phyloP scores from a whole-genome alignment of 2,113 vertebrate genomes.

The Elephas maximus region DNA sequence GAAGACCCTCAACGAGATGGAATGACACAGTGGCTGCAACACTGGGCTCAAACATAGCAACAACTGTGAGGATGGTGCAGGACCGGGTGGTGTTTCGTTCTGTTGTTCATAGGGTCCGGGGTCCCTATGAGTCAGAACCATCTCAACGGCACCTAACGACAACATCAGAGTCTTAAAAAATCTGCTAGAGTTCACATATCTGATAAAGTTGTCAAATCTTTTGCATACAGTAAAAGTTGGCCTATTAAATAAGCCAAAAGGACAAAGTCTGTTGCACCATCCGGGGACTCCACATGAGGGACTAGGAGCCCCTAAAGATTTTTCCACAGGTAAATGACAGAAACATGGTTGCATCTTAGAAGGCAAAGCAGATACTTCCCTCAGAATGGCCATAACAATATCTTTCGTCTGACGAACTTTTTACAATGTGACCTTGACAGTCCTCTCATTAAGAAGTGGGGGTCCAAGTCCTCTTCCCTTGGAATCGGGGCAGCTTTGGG shows the following conservation, averaged over 20 bases:
- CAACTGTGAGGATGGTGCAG: too few species aligned
- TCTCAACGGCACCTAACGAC: too few species aligned
- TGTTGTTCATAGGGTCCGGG: too few species aligned
- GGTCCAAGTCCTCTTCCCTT: background rate
- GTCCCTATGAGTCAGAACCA: too few species aligned
- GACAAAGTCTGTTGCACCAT: background rate
- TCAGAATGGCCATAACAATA: background rate
- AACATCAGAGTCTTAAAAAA: background rate
- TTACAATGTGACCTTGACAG: rapidly evolving
- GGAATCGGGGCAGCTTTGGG: background rate
- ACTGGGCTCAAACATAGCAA: too few species aligned
- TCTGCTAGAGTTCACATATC: background rate
- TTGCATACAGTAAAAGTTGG: background rate
- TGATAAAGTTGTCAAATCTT: rapidly evolving
- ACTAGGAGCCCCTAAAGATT: background rate
- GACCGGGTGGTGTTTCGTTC: too few species aligned
- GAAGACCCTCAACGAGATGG: too few species aligned
- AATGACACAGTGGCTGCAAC: too few species aligned
- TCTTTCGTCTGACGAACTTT: background rate
- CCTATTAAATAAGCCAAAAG: background rate
- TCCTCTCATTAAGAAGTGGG: background rate
- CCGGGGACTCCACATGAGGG: background rate
- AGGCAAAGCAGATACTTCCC: background rate
- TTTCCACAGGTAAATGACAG: background rate
- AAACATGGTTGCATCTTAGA: rapidly evolving